These are phyloP conservation scores for Drosophila jambulina DNA, from an alignment of 1,140 invertebrate genomes.

Conservation along the genomic window DNA sequence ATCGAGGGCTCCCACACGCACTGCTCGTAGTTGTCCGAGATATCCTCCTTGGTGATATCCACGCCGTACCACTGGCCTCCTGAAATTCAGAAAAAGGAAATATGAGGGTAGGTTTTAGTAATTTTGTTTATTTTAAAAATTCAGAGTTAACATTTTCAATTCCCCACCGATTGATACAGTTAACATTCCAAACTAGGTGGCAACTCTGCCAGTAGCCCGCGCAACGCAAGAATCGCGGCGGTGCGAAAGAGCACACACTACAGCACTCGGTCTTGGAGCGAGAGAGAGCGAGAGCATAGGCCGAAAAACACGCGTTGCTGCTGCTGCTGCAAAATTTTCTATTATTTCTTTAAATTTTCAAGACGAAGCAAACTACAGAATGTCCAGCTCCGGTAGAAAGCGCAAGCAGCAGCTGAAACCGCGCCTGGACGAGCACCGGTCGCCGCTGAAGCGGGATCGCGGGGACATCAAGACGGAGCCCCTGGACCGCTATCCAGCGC, in stretches of 20 bases:
- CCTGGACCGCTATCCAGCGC: slow-evolving; percentile 40
- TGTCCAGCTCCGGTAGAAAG: slow-evolving; percentile 66
- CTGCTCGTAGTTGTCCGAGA: slow-evolving; percentile 96
- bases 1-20: slow-evolving; percentile 99
- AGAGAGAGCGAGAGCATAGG: slow-evolving; percentile 53
- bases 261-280: slow-evolving; percentile 27
- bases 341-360: slow-evolving; percentile 6
- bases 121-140: background rate
- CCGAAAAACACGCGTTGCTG: slow-evolving; percentile 66
- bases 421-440: slow-evolving; percentile 63
- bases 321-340: slow-evolving; percentile 40
- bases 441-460: slow-evolving; percentile 62
- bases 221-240: slow-evolving; percentile 20
- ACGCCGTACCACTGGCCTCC: slow-evolving; percentile 96
- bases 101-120: background rate
- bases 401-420: slow-evolving; percentile 71
- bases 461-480: slow-evolving; percentile 47
- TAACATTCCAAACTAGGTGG: slow-evolving; percentile 37
- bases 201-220: slow-evolving; percentile 54
- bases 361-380: slow-evolving; percentile 14
- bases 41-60: slow-evolving; percentile 96
- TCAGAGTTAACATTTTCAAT: background rate
- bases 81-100: slow-evolving; percentile 27
- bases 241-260: slow-evolving; percentile 75
- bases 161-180: slow-evolving; percentile 1